Conservation (phyloP, 1,140 invertebrate genomes). For the Agraylea sexmaculata region DNA sequence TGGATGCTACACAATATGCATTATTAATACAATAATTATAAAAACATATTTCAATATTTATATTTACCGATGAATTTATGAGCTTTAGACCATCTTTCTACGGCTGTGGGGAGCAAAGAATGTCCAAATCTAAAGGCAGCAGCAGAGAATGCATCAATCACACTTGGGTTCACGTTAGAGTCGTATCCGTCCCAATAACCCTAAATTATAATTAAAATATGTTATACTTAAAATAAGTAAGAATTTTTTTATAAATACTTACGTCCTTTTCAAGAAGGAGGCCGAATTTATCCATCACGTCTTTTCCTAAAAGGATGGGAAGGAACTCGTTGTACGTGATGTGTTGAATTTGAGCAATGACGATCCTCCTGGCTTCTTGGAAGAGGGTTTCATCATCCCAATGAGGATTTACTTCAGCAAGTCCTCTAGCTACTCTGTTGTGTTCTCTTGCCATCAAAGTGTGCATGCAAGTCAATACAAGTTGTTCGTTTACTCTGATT, state of each 20-base stretch:
- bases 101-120: conserved; percentile 73
- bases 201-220: conserved; percentile 32
- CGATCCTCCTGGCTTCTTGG: conserved; percentile 82
- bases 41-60: conserved; percentile 3
- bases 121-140: conserved; percentile 87
- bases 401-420: conserved; percentile 76
- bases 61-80: conserved; percentile 79
- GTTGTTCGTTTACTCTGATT: conserved; percentile 86
- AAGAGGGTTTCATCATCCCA: conserved; percentile 93
- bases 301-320: conserved; percentile 84
- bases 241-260: conserved; percentile 19
- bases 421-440: conserved; percentile 66
- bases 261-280: conserved; percentile 72
- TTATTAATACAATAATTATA: conserved; percentile 2
- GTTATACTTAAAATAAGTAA: neutral
- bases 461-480: conserved; percentile 83
- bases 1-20: conserved; percentile 55
- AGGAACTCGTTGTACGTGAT: conserved; percentile 92
- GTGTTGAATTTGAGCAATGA: conserved; percentile 84
- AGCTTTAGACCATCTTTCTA: conserved; percentile 85
- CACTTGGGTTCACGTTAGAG: conserved; percentile 67
- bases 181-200: conserved; percentile 87
- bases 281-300: conserved; percentile 86
- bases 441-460: conserved; percentile 82
- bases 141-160: conserved; percentile 76